Conservation (phyloP, 2,113 vertebrate species). For the Carlito syrichta region DNA sequence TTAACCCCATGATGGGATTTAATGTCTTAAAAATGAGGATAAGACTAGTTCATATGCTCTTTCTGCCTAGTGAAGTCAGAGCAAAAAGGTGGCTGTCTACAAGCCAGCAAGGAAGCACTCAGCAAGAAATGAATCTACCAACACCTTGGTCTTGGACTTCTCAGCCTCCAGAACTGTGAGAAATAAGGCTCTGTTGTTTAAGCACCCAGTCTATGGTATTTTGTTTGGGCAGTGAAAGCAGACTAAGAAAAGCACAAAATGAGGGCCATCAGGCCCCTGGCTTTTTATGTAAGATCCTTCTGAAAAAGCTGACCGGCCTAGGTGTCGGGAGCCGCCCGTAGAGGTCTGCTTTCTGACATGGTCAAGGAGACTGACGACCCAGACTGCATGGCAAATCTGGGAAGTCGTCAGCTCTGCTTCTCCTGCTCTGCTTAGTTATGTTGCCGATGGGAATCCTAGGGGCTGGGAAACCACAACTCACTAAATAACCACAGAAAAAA, state of each 20-base stretch:
- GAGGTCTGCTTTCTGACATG: no score
- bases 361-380: no score
- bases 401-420: no score
- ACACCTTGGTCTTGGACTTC: no score
- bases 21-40: neutral
- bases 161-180: neutral
- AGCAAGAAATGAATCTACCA: fast-evolving
- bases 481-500: no score
- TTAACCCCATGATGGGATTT: fast-evolving
- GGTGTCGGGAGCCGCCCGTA: no score
- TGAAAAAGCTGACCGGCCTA: neutral
- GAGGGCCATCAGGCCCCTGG: neutral
- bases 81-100: fast-evolving
- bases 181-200: neutral
- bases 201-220: fast-evolving
- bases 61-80: no score
- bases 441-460: no score
- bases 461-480: no score
- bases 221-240: no score
- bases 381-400: no score
- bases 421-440: no score
- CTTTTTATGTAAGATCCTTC: neutral
- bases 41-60: neutral
- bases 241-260: fast-evolving
- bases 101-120: neutral